A percentile compares a stretch with the other conserved stretches of the same genome.
phyloP scores from a whole-genome alignment of 1,140 invertebrate genomes.

The Meloidogyne floridensis region DNA sequence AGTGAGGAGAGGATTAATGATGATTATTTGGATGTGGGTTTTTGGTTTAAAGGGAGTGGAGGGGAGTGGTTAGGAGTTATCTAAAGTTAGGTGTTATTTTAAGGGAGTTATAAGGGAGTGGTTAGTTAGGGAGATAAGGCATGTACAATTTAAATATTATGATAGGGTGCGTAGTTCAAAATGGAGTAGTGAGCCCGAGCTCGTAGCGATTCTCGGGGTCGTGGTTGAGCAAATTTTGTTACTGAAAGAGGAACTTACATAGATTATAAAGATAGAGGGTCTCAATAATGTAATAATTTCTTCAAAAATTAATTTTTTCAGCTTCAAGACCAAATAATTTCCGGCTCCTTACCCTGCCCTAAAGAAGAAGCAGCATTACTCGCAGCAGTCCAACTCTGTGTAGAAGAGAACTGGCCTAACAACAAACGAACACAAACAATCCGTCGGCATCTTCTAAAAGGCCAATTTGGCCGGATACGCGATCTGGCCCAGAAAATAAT shows the following conservation, averaged over 20 bases:
- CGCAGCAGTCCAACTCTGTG: constrained; percentile 74
- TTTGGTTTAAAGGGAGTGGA: neutral
- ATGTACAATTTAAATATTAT: too few relatives aligned
- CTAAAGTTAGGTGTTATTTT: too few relatives aligned
- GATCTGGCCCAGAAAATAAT: constrained; percentile 64
- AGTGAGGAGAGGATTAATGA: constrained; percentile 64
- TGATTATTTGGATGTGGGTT: constrained; percentile 63
- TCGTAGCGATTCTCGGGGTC: too few relatives aligned
- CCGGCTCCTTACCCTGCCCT: constrained; percentile 73
- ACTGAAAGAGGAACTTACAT: too few relatives aligned
- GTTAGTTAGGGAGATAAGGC: too few relatives aligned
- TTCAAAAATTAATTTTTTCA: constrained; percentile 65
- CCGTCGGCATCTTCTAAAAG: constrained; percentile 60
- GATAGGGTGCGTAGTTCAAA: too few relatives aligned
- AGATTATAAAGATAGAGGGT: neutral
- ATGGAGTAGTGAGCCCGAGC: too few relatives aligned
- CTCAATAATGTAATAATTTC: constrained; percentile 32
- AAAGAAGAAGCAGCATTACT: constrained; percentile 75
- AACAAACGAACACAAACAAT: constrained; percentile 66
- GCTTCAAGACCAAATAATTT: constrained; percentile 74
- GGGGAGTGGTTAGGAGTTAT: neutral
- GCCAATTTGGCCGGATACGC: constrained; percentile 66
- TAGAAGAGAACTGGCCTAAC: constrained; percentile 74
- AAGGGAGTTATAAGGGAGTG: too few relatives aligned
- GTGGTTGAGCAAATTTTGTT: too few relatives aligned